Percentiles rank a stretch among this genome's conserved stretches.
Evolutionary conservation across 1,140 invertebrate species (phyloP).

Genomic region (Caenorhabditis brenneri): DNA sequence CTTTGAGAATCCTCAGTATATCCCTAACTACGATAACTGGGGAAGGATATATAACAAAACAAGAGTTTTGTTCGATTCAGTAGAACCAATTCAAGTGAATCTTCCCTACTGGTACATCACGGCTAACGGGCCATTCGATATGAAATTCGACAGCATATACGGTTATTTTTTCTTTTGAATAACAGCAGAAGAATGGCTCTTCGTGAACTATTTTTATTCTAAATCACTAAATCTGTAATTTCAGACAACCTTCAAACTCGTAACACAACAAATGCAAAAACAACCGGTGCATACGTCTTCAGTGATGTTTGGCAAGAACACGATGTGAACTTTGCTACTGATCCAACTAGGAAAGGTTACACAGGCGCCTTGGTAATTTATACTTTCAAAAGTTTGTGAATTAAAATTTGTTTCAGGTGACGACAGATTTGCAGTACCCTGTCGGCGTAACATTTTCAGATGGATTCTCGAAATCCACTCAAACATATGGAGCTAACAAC

Average conservation of each 20-base stretch:
- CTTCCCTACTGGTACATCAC: conserved; percentile 10
- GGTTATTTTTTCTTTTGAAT: not conserved
- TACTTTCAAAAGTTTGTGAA: not conserved
- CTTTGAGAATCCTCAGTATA: not conserved
- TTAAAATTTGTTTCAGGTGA: not conserved
- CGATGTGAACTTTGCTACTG: not conserved
- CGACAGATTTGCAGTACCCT: not conserved
- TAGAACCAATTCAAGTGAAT: not conserved
- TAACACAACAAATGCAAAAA: not conserved
- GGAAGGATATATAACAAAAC: not conserved
- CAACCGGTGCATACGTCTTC: not conserved
- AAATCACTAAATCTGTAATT: too few relatives aligned
- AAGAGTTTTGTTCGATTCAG: not conserved
- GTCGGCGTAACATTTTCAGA: not conserved
- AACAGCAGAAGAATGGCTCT: not conserved
- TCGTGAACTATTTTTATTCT: too few relatives aligned
- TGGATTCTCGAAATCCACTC: not conserved
- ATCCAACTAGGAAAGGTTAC: not conserved
- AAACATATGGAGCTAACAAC: not conserved
- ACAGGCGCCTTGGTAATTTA: not conserved
- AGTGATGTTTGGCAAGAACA: not conserved
- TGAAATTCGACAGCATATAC: not conserved
- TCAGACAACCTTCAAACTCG: not conserved
- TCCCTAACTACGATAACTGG: not conserved
- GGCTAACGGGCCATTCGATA: not conserved